Evolutionary conservation across 2,888 invertebrate species (phyloP).

Genomic region (Sialis lutaria): DNA sequence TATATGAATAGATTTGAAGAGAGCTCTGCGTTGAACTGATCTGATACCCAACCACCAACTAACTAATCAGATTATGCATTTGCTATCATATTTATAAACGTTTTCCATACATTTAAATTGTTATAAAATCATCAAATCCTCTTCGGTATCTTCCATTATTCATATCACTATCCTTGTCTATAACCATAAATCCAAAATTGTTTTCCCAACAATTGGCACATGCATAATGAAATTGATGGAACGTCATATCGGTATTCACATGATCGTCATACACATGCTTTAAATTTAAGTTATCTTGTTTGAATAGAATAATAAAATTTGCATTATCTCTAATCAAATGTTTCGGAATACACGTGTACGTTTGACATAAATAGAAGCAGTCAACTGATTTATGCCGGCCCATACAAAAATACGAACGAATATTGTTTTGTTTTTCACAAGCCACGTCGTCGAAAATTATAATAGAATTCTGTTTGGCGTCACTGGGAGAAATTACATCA

Average conservation of each 20-base stretch:
- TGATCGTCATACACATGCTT: constrained; percentile 12
- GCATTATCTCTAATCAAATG: constrained; percentile 19
- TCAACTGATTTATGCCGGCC: constrained; percentile 17
- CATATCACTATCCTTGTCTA: constrained; percentile 13
- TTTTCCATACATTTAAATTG: too few species aligned
- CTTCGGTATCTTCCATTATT: constrained; percentile 15
- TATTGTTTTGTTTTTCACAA: constrained; percentile 15
- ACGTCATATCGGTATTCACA: constrained; percentile 10
- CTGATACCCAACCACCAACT: too few species aligned
- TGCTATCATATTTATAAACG: too few species aligned
- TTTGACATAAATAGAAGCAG: constrained; percentile 18
- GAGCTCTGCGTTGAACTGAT: too few species aligned
- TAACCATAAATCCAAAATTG: constrained; percentile 13
- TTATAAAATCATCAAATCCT: constrained; percentile 12
- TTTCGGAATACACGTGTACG: constrained; percentile 18
- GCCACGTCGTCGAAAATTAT: constrained; percentile 20
- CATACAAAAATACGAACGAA: constrained; percentile 17
- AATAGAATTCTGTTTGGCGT: constrained; percentile 14
- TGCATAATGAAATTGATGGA: constrained; percentile 12
- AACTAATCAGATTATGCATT: too few species aligned
- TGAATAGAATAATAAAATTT: constrained; percentile 16
- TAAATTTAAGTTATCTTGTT: constrained; percentile 17
- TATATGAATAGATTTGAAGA: too few species aligned
- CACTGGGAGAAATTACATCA: constrained; percentile 8
- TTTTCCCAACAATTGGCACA: constrained; percentile 14